Conservation (phyloP, 2,113 vertebrate species). For the Cyphomyrus plagiostoma region DNA sequence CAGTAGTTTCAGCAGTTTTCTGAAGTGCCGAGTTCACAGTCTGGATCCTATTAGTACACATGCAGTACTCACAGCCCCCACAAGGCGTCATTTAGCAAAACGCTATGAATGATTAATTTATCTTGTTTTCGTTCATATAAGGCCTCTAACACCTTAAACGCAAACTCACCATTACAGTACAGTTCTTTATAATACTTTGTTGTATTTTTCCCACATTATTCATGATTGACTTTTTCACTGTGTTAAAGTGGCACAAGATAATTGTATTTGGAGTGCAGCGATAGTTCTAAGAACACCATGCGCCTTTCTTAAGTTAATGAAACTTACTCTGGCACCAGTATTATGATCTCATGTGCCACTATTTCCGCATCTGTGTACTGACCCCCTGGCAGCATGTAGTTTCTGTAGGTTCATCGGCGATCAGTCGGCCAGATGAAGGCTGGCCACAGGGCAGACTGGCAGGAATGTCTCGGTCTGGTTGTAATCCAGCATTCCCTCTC, state of each 20-base stretch:
- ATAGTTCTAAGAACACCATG: not conserved
- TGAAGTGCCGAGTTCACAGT: not conserved
- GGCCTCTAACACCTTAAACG: not conserved
- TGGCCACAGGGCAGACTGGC: not conserved
- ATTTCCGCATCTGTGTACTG: not conserved
- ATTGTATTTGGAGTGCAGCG: not conserved
- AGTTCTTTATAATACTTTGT: not conserved
- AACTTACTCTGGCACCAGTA: not conserved
- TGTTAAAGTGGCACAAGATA: not conserved
- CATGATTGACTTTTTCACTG: not conserved
- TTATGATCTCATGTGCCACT: not conserved
- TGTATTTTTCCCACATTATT: not conserved
- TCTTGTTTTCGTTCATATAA: not conserved
- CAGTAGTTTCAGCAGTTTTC: too few relatives aligned
- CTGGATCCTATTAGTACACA: not conserved
- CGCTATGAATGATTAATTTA: not conserved
- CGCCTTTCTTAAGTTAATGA: not conserved
- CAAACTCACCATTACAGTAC: not conserved
- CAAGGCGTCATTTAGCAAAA: not conserved
- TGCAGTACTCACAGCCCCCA: constrained; percentile 8
- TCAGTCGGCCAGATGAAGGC: not conserved
- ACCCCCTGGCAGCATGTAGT: not conserved
- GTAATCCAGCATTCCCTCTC: not conserved
- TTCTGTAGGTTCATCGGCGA: not conserved
- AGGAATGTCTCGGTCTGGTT: not conserved